Conservation (phyloP, 2,113 vertebrate genomes). For the Setophaga coronata region DNA sequence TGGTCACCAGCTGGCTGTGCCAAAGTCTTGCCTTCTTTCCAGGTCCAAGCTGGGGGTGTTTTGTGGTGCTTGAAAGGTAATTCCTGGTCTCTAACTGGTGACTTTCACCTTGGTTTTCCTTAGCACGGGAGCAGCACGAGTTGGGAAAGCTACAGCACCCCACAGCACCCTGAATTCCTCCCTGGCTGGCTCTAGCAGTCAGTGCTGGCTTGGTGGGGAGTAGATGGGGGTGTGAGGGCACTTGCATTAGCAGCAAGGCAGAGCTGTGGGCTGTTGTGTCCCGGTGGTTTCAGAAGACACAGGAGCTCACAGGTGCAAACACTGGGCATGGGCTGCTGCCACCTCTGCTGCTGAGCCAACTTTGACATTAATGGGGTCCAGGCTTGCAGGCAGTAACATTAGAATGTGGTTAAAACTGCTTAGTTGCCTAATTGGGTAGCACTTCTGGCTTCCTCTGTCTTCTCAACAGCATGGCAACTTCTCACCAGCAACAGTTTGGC, state of each 20-base stretch:
- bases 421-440: neutral
- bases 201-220: neutral
- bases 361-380: neutral
- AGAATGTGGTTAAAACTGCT: neutral
- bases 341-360: neutral
- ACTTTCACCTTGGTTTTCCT: neutral
- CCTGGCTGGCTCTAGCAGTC: neutral
- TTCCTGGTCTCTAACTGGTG: neutral
- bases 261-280: neutral
- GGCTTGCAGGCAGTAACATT: neutral
- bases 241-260: neutral
- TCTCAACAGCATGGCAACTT: accelerated
- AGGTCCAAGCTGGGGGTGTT: neutral
- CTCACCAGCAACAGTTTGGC: neutral
- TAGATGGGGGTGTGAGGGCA: neutral
- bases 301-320: neutral
- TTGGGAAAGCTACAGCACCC: neutral
- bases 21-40: neutral
- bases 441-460: neutral
- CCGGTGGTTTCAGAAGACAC: neutral
- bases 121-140: accelerated
- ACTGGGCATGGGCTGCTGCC: neutral
- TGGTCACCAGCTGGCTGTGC: neutral
- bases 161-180: neutral
- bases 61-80: neutral